Evolutionary conservation across 2,113 vertebrate genomes (phyloP).

Genomic region (Tragelaphus buxtoni): DNA sequence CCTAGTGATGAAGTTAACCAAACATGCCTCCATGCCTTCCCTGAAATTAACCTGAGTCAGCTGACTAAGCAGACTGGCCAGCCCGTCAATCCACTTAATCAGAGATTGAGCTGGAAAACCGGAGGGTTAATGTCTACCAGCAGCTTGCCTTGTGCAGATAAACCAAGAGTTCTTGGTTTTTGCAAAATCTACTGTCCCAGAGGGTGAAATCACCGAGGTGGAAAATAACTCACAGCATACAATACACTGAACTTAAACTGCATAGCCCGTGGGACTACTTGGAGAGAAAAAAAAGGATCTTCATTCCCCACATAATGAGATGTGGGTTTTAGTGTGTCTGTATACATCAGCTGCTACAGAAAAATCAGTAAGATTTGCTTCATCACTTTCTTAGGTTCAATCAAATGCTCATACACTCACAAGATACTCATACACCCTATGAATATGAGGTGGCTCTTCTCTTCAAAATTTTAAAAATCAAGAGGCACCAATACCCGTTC

Average conservation of each 20-base stretch:
- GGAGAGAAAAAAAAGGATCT: slow-evolving; percentile 18
- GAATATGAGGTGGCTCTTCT: slow-evolving; percentile 70
- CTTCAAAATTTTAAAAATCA: slow-evolving; percentile 50
- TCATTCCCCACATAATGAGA: slow-evolving; percentile 26
- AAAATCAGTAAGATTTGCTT: slow-evolving; percentile 38
- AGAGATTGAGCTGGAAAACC: slow-evolving; percentile 46
- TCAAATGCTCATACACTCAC: slow-evolving; percentile 60
- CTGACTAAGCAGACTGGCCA: background rate
- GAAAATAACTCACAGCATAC: background rate
- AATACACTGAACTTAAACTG: background rate
- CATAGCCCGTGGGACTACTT: background rate
- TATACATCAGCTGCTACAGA: slow-evolving; percentile 41
- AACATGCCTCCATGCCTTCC: slow-evolving; percentile 13
- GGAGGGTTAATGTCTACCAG: slow-evolving; percentile 43
- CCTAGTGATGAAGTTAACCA: background rate
- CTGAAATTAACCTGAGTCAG: slow-evolving; percentile 70
- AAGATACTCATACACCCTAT: slow-evolving; percentile 60
- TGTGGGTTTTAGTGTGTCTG: slow-evolving; percentile 54
- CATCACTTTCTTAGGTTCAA: slow-evolving; percentile 48
- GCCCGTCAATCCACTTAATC: background rate
- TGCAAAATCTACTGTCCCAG: background rate
- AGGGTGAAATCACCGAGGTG: background rate
- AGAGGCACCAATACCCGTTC: slow-evolving; percentile 76
- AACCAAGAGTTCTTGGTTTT: slow-evolving; percentile 25
- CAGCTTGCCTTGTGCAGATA: slow-evolving; percentile 15